Evolutionary conservation across 2,888 invertebrate species (phyloP).

Genomic region (Graphium colonna): DNA sequence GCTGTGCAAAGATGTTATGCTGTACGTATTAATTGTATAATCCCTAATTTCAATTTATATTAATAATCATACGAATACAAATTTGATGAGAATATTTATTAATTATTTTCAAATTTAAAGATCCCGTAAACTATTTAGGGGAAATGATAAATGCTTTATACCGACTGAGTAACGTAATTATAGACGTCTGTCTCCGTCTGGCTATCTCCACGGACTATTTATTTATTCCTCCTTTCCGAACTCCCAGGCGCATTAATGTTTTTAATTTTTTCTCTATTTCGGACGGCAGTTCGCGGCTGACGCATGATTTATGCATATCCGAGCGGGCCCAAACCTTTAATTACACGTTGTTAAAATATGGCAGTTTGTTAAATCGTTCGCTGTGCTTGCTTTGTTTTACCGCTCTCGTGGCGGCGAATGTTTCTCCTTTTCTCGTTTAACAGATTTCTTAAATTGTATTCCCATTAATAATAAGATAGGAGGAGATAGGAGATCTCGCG

Average conservation of each 20-base stretch:
- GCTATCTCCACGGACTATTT: conserved; percentile 35
- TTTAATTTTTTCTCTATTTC: conserved; percentile 80
- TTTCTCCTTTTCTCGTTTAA: conserved; percentile 53
- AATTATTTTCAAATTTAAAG: too few species aligned
- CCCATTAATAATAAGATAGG: conserved; percentile 36
- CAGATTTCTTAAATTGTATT: conserved; percentile 36
- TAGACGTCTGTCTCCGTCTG: conserved; percentile 21
- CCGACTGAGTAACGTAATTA: conserved; percentile 25
- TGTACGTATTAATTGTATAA: too few species aligned
- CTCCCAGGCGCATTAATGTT: conserved; percentile 67
- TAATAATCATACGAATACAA: too few species aligned
- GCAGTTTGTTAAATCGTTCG: conserved; percentile 78
- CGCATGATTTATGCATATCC: conserved; percentile 79
- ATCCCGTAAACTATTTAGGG: too few species aligned
- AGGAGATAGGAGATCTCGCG: conserved; percentile 1
- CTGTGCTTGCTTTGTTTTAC: conserved; percentile 71
- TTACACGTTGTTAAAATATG: conserved; percentile 81
- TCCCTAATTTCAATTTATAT: too few species aligned
- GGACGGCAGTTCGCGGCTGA: conserved; percentile 76
- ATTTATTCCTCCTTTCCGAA: conserved; percentile 45
- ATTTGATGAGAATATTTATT: too few species aligned
- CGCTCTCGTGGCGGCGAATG: conserved; percentile 49
- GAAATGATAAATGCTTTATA: conserved; percentile 25
- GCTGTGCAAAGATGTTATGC: too few species aligned
- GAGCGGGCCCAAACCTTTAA: conserved; percentile 77